Evolutionary conservation across 37 sponge, comb jelly and placozoan genomes (phyloP).

Genomic region (Trichoplax adhaerens): DNA sequence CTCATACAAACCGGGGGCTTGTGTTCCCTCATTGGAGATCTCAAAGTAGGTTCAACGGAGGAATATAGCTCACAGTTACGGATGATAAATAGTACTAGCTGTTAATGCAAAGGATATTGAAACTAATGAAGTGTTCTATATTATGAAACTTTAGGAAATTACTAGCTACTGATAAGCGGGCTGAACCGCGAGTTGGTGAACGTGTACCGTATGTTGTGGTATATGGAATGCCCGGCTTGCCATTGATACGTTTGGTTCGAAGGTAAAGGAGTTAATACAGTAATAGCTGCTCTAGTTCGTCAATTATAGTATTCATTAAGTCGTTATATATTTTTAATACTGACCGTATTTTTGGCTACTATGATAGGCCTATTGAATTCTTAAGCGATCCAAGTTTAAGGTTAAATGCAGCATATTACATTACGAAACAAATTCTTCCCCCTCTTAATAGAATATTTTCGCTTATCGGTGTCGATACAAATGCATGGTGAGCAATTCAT

Average conservation of each 20-base stretch:
- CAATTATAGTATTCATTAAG: neutral
- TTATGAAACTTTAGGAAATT: conserved; percentile 8
- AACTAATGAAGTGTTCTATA: neutral
- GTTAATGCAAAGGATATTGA: neutral
- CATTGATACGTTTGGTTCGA: conserved; percentile 50
- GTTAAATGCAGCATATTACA: conserved; percentile 69
- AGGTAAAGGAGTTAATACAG: conserved; percentile 8
- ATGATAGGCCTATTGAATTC: conserved; percentile 46
- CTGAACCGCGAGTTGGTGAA: conserved; percentile 68
- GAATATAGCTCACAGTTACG: neutral
- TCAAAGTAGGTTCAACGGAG: conserved; percentile 24
- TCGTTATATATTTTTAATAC: neutral
- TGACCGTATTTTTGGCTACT: neutral
- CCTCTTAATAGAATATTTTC: conserved; percentile 63
- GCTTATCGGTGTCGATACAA: conserved; percentile 63
- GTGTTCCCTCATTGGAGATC: conserved; percentile 71
- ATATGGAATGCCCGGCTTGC: conserved; percentile 66
- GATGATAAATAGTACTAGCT: neutral
- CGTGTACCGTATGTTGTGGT: conserved; percentile 82
- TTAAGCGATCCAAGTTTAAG: conserved; percentile 23
- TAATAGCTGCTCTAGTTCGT: neutral
- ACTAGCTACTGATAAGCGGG: conserved; percentile 31
- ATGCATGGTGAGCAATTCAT: conserved; percentile 27
- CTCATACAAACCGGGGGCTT: conserved; percentile 64
- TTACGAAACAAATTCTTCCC: conserved; percentile 74